Conservation (phyloP, 2,113 vertebrate species). For the Rutilus rutilus region DNA sequence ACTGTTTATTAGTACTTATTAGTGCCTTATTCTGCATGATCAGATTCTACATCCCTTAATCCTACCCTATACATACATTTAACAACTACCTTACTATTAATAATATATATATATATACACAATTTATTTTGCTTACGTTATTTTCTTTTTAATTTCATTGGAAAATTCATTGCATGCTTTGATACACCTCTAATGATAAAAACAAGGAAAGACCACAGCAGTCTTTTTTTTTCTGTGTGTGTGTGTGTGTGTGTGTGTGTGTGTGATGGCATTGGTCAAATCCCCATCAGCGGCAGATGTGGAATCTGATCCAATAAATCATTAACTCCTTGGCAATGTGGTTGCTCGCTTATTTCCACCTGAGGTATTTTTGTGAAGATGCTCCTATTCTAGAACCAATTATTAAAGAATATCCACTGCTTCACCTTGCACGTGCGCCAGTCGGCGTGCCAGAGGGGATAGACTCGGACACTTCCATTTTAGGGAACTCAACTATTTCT, state of each 20-base stretch:
- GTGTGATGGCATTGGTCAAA: not conserved
- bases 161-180: not conserved
- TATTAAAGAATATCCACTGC: slow-evolving; percentile 34
- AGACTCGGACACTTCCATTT: slow-evolving; percentile 38
- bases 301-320: not conserved
- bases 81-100: too few relatives aligned
- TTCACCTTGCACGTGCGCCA: not conserved
- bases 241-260: not conserved
- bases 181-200: not conserved
- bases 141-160: too few relatives aligned
- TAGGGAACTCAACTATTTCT: slow-evolving; percentile 36
- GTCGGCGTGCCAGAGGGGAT: slow-evolving; percentile 28
- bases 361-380: slow-evolving; percentile 42
- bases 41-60: too few relatives aligned
- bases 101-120: too few relatives aligned
- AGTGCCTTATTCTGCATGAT: too few relatives aligned
- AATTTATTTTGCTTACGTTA: too few relatives aligned
- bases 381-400: slow-evolving; percentile 34
- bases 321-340: slow-evolving; percentile 10
- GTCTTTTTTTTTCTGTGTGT: not conserved
- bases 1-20: too few relatives aligned
- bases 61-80: too few relatives aligned
- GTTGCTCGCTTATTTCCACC: slow-evolving; percentile 24
- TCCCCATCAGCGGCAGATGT: not conserved
- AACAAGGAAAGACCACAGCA: not conserved